Evolutionary conservation across 2,888 invertebrate genomes (phyloP), one percentile per base, ranked within the genome.

Genomic region (Physocephala rufipes): DNA sequence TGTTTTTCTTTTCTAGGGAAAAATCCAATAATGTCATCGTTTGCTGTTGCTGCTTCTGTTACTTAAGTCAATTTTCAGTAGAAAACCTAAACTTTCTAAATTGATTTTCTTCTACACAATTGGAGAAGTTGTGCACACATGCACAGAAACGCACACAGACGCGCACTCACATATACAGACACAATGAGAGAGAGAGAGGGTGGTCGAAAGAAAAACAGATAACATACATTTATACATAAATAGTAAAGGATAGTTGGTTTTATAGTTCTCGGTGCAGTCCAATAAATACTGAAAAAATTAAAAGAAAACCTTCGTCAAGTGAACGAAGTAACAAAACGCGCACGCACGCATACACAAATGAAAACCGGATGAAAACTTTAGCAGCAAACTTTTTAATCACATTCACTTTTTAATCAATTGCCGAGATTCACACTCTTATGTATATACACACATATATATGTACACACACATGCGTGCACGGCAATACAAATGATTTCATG

Each of bases 81-180:
- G 45, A 26, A 58, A 58, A 58, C 15, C 55, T 7, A 58, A 58
- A 67, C 65, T 66, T 70, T 49, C 47, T 65, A 70, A 70, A 70
- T 70, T 70, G 65, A 70, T 70, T 70, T 70, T 47, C 19, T 61
- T 70, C 36, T 15, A 47, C 51, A 21, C 30, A 55, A 28, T 58
- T 19, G 28, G 58, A 21, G 55, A 9, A 55, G n/a, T n/a, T 36
- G 55, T 21, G 58, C 47, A 59, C 65, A 59, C 47, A 59, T 58
- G 58, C 19, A 55, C 26, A 21, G 43, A 45, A n/a, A 70, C 2
- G n/a, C 24, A 61, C 43, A 24, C 47, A 75, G 63, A 76, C 71
- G 73, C 73, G 71, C 75, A 77, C 74, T 21, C 55, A 59, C 30
- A 21, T 26, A 74, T 61, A 74, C 72, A 74, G 73, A 72, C 74